Conservation (phyloP, 2,797 vertebrate species). For the Ctenopoma multispine region DNA sequence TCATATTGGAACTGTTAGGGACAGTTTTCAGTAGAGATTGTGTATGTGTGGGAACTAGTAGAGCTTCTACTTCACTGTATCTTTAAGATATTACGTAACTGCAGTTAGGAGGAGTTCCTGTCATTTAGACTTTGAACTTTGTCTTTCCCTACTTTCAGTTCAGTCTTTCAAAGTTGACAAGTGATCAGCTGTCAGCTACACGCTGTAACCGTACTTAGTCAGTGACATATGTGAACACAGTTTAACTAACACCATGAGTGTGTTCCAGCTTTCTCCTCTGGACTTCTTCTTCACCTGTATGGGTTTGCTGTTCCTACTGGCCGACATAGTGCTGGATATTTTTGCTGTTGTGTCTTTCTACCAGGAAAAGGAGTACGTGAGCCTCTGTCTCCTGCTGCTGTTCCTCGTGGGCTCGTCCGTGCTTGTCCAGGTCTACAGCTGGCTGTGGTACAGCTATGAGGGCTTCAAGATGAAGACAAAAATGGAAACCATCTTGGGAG, state of each 20-base stretch:
- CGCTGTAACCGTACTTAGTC: not conserved
- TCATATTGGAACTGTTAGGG: too few relatives aligned
- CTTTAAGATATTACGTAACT: conserved; percentile 20
- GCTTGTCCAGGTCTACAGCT: conserved; percentile 78
- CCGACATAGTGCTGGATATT: conserved; percentile 70
- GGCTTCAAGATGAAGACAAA: not conserved
- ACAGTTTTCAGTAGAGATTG: too few relatives aligned
- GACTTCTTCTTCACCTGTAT: conserved; percentile 52
- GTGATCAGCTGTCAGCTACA: not conserved
- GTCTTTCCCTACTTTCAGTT: conserved; percentile 17
- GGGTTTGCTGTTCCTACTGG: conserved; percentile 47
- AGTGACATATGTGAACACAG: not conserved
- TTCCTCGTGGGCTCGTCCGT: conserved; percentile 75
- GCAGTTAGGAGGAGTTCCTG: conserved; percentile 1
- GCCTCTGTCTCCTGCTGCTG: conserved; percentile 66
- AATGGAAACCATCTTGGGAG: conserved; percentile 29
- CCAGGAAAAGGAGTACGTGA: conserved; percentile 37
- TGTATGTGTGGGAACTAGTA: too few relatives aligned
- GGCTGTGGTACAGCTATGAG: conserved; percentile 76
- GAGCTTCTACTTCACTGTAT: not conserved
- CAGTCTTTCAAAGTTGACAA: too few relatives aligned
- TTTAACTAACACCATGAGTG: conserved; percentile 31
- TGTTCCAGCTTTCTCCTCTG: not conserved
- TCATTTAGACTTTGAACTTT: conserved; percentile 16
- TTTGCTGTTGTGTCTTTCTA: conserved; percentile 59